Base-by-base conservation (phyloP, 1,140 invertebrate genomes). In the Apolygus lucorum region DNA sequence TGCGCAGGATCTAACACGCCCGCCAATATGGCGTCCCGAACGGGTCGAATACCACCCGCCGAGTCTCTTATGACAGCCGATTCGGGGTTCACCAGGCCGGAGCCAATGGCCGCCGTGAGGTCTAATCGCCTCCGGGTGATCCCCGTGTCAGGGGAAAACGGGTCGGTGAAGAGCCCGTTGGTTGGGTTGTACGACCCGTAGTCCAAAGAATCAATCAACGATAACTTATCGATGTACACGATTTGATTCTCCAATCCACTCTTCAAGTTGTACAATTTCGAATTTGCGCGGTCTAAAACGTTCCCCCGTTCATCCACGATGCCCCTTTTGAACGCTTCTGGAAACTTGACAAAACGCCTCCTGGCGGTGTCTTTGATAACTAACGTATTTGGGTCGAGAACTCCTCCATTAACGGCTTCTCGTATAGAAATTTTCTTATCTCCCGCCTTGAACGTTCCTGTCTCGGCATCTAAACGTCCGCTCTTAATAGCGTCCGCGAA, bases 291-390 rank as follows among this genome's bases (percentile, higher is more conserved):
- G 75, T 94, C 90, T 63, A 95, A 78, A 28, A 92, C 89, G 77
- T 89, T 90, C 72, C 88, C 88, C 73, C 92, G 93, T 67, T 93
- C 90, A 78, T 96, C 93, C 80, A 95, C 88, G 17, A 95, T 80
- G 24, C 91, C 93, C 77, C 88, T 88, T 52, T 90, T 84, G 79
- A 91, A 92, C 17, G 91, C 93, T 77, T 95, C 92, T 25, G 88
- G 86, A 68, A 96, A 82, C 75, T 91, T 92, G 8, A 94, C 83
- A 68, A 95, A 79, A 75, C 88, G 87, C 74, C 88, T 87, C 76
- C 91, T 91, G 72, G 88, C 84, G 71, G 86, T 85, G 81, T 95
- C 92, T 84, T 95, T 95, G 52, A 96, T 86, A 68, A 95, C 79
- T 28, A 90, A 92, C 8, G 92, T 91, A 78, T 93, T 87, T 0